Evolutionary conservation across 2,888 invertebrate genomes (phyloP).

Genomic region (Cerastis leucographa): DNA sequence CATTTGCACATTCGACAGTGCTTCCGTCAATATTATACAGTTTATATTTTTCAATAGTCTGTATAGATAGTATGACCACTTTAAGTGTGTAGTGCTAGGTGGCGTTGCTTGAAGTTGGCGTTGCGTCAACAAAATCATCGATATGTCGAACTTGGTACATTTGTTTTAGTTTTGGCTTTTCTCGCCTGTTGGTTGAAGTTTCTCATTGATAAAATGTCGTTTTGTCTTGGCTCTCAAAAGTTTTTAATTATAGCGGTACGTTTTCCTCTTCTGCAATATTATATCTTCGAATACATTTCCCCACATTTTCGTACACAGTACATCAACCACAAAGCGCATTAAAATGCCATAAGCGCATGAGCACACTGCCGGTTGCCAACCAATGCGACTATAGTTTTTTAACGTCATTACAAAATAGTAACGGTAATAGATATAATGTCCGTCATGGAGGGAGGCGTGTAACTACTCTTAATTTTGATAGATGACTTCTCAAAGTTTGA

Average conservation of each 20-base stretch:
- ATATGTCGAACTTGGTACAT: too few relatives aligned
- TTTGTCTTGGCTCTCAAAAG: background rate
- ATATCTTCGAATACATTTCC: background rate
- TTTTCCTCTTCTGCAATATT: background rate
- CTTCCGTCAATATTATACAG: background rate
- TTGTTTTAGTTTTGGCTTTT: too few relatives aligned
- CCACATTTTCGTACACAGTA: slow-evolving; percentile 28
- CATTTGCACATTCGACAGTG: background rate
- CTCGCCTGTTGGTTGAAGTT: too few relatives aligned
- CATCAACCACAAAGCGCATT: slow-evolving; percentile 45
- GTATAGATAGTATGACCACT: background rate
- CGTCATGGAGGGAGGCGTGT: slow-evolving; percentile 71
- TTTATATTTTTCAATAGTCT: background rate
- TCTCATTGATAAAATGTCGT: background rate
- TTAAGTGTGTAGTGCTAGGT: too few relatives aligned
- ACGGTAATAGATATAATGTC: slow-evolving; percentile 70
- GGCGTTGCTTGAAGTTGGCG: too few relatives aligned
- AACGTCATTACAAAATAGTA: slow-evolving; percentile 68
- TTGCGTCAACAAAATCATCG: too few relatives aligned
- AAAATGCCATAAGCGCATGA: slow-evolving; percentile 50
- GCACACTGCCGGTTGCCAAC: slow-evolving; percentile 4
- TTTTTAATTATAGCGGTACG: background rate
- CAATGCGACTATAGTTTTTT: slow-evolving; percentile 43
- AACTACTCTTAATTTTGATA: slow-evolving; percentile 81
- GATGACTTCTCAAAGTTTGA: slow-evolving; percentile 72